Base-by-base conservation (phyloP, 2,113 vertebrate species). In the Sinosuthora webbiana region DNA sequence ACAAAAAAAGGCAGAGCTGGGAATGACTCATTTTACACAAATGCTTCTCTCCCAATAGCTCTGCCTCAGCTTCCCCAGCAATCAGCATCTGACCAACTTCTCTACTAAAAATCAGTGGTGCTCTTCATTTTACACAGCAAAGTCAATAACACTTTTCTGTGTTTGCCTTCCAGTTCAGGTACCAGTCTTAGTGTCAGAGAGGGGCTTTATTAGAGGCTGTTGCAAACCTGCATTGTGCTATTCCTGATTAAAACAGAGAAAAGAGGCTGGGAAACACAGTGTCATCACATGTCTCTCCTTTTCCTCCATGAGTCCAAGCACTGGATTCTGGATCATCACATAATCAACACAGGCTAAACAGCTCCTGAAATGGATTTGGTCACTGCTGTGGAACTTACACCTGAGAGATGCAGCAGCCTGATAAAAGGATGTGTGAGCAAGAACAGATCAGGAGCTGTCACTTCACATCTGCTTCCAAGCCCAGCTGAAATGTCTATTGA, bases 1-100 rank as follows among this genome's bases (percentile, higher is more conserved):
- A 27, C 69, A 49, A 65, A 49, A 87, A 94, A 97, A 93, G 83
- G 74, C 95, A 96, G 88, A 93, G 83, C 88, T 78, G 88, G 27
- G 23, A 10, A 45, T 95, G 96, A 94, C 49, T 96, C 83, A 92
- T 64, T 83, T 83, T 65, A 67, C 70, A 74, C 81, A 90, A 93
- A 53, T 53, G 62, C 24, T 60, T 75, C 28, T 81, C 80, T 93
- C 71, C 67, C 59, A 30, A 50, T 78, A 45, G 67, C 76, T 95
- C 73, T 90, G 65, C 68, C 83, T 93, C 67, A 50, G 81, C 93
- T 90, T 94, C 88, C 90, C 73, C 12, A 1, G 56, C 83, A 53
- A 39, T 64, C 37, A 4, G 41, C 8, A 1, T 76, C 30, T 42
- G 73, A 92, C 59, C 85, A 20, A 23, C 56, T 93, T 74, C 93